phyloP scores from a whole-genome alignment of 2,797 vertebrate species.

The Rhynchonycteris naso region DNA sequence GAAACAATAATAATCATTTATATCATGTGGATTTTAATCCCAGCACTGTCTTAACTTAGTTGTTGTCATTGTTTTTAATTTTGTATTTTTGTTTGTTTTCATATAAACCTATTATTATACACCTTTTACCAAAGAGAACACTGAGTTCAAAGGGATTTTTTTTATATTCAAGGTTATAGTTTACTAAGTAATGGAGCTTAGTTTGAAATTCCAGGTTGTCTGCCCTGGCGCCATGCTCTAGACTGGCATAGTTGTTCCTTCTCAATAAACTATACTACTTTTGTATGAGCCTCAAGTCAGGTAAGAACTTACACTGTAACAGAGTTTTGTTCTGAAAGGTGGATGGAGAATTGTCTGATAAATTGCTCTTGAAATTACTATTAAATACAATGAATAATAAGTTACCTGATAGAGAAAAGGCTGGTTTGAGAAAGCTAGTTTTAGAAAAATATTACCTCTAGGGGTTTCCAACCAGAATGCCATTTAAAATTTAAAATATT shows the following conservation, averaged over 20 bases:
- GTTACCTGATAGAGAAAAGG: background rate
- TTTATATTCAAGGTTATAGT: background rate
- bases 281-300: background rate
- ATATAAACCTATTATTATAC: background rate
- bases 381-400: background rate
- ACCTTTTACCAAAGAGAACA: background rate
- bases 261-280: background rate
- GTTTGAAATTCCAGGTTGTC: conserved; percentile 26
- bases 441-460: background rate
- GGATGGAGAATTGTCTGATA: background rate
- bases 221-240: background rate
- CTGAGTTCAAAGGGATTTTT: background rate
- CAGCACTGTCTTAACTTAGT: background rate
- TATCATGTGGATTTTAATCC: conserved; percentile 7
- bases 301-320: background rate
- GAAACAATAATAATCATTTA: conserved; percentile 25
- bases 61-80: background rate
- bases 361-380: background rate
- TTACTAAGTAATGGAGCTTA: background rate
- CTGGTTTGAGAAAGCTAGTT: background rate
- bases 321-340: background rate
- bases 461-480: background rate
- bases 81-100: background rate
- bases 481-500: conserved; percentile 13
- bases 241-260: background rate